Evolutionary conservation across 2,113 vertebrate species (phyloP), one percentile per base, ranked within the genome.

Genomic region (Triplophysa dalaica): DNA sequence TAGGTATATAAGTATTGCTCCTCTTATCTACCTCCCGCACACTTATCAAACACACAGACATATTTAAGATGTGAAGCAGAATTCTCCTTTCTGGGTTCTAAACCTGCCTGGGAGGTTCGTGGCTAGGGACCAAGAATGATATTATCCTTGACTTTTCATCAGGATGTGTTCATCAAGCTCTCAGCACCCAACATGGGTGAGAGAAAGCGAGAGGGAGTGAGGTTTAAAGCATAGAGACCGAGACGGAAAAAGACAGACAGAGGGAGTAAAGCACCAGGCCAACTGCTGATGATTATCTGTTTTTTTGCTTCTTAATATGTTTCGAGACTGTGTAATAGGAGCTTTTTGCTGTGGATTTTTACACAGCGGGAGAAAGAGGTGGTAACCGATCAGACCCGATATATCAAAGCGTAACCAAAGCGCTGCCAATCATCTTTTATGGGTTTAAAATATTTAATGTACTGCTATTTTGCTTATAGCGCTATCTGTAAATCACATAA

Each of bases 91-190:
- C 84, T 87, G 78, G 83, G 86, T 87, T 75, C 1, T 2, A 79
- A 89, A 88, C 87, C 87, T 86, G 87, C 85, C 88, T 87, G 87
- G 89, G 85, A 88, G 82, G 78, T 85, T 67, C 54, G 84, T 90
- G 91, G 89, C 88, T 81, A 45, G 0, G 62, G 52, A 88, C 89
- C 91, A 90, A 91, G 84, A 85, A 85, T 58, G 63, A 90, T 90
- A 88, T 90, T 90, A 90, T 89, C 87, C 89, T 74, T 80, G 69
- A 86, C 78, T 88, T 91, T 92, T 90, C 89, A 89, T 91, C 87
- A 87, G 85, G 84, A 82, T 77, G 87, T 89, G 89, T 90, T 92
- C 88, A 89, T 91, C 88, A 87, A 84, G 84, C 82, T 86, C 87
- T 89, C 87, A 87, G 83, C 83, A 83, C 72, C 66, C 74, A 81